These are phyloP conservation scores for Drosophila rubida DNA, from an alignment of 2,888 invertebrate species.

Conservation along the genomic window DNA sequence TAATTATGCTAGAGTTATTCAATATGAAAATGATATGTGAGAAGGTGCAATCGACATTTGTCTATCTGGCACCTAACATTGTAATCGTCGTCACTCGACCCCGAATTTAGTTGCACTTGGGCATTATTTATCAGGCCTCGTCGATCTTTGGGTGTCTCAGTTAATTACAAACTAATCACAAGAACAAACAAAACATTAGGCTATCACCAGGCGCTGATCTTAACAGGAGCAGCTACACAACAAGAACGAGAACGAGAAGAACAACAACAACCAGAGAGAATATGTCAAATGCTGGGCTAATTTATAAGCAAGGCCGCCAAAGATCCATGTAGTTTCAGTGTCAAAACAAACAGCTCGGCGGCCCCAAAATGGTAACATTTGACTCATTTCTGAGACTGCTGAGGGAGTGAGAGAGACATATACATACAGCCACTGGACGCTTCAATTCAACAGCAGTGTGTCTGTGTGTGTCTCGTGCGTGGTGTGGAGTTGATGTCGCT, in stretches of 20 bases:
- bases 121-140: slow-evolving; percentile 43
- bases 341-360: slow-evolving; percentile 68
- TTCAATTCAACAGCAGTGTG: neutral
- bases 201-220: slow-evolving; percentile 66
- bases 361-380: slow-evolving; percentile 52
- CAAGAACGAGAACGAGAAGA: slow-evolving; percentile 5
- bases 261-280: slow-evolving; percentile 36
- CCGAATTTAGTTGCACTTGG: slow-evolving; percentile 14
- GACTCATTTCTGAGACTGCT: slow-evolving; percentile 34
- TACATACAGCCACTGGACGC: neutral
- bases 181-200: slow-evolving; percentile 71
- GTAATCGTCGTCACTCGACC: neutral
- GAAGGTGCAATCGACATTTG: slow-evolving; percentile 72
- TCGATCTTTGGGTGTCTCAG: slow-evolving; percentile 52
- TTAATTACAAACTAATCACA: slow-evolving; percentile 76
- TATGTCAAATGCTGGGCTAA: slow-evolving; percentile 72
- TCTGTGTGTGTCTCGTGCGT: neutral
- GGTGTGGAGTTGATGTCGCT: slow-evolving; percentile 28
- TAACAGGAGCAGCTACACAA: slow-evolving; percentile 46
- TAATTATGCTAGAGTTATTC: slow-evolving; percentile 67
- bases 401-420: neutral
- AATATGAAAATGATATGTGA: slow-evolving; percentile 25
- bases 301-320: slow-evolving; percentile 69
- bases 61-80: slow-evolving; percentile 68
- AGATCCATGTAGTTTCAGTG: slow-evolving; percentile 70